A percentile compares a stretch with the other conserved stretches of the same genome.
phyloP scores from a whole-genome alignment of 1,140 invertebrate species.

The Alviniconcha marisindica region DNA sequence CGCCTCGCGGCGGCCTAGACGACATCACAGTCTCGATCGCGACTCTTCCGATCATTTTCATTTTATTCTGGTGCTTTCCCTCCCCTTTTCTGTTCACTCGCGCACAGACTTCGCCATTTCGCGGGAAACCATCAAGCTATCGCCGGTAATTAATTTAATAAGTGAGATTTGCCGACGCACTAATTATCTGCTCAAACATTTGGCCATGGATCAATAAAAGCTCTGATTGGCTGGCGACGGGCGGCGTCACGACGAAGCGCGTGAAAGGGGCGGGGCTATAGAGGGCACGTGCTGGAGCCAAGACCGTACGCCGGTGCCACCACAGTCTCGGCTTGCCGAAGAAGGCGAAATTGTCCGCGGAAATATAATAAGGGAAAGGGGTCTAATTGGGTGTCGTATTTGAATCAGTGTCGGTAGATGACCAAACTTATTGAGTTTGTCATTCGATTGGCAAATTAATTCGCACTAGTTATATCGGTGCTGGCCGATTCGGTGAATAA shows the following conservation, averaged over 20 bases:
- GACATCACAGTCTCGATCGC: background rate
- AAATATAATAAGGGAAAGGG: too few species aligned
- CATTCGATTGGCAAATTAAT: too few species aligned
- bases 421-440: too few species aligned
- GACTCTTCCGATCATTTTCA: background rate
- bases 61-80: background rate
- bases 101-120: background rate
- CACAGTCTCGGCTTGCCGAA: too few species aligned
- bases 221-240: slow-evolving; percentile 36
- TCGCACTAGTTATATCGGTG: too few species aligned
- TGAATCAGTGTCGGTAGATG: too few species aligned
- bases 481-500: too few species aligned
- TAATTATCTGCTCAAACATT: slow-evolving; percentile 48
- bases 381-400: too few species aligned
- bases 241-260: slow-evolving; percentile 23
- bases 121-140: slow-evolving; percentile 23
- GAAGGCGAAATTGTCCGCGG: too few species aligned
- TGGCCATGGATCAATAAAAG: slow-evolving; percentile 32
- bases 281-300: slow-evolving; percentile 1
- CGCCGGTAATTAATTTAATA: slow-evolving; percentile 47
- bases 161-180: slow-evolving; percentile 42
- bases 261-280: slow-evolving; percentile 14
- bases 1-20: background rate
- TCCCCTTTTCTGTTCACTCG: background rate
- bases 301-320: too few species aligned